Base-by-base conservation (phyloP, 2,888 invertebrate species). In the Drosophila neonasuta region DNA sequence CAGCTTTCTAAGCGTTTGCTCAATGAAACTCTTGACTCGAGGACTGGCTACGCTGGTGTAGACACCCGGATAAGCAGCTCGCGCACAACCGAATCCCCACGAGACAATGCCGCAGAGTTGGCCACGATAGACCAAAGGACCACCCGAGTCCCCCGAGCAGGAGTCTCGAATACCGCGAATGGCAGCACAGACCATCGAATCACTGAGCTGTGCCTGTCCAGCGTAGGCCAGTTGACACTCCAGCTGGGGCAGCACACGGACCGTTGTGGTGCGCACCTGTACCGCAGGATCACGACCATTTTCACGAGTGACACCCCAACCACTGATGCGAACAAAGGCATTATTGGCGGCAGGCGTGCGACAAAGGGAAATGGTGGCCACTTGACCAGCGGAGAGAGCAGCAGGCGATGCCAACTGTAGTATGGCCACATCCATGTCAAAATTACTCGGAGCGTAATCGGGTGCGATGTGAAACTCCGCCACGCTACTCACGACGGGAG, bases 31-130 rank as follows among this genome's bases (percentile, higher is more conserved):
- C 9, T 63, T 70, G 3, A 89, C 80, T 20, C 88, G 75, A 0
- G 45, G 20, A 55, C 84, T 86, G 46, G 82, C 84, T 17, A 86
- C 82, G 42, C 52, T 81, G 13, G 89, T 89, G 45, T 89, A 89
- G 0, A 89, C 88, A 2, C 89, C 89, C 1, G 89, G 89, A 74
- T 77, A 88, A 13, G 79, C 72, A 2, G 60, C 32, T 3, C 80
- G 77, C 0, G 71, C 90, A 61, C 90, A 90, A 0, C 90, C 90
- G 41, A 88, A 78, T 17, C 90, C 90, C 86, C 88, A 90, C 0
- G 96, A 96, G 0, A 96, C 95, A 15, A 96, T 92, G 30, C 96
- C 96, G 93, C 91, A 78, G 76, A 91, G 80, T 32, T 82, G 74
- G 1, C 87, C 87, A 2, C 88, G 84, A 41, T 77, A 84, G 2